A percentile compares a stretch with the other conserved stretches of the same genome.
Evolutionary conservation across 2,888 invertebrate genomes (phyloP).

Genomic region (Empis livida): DNA sequence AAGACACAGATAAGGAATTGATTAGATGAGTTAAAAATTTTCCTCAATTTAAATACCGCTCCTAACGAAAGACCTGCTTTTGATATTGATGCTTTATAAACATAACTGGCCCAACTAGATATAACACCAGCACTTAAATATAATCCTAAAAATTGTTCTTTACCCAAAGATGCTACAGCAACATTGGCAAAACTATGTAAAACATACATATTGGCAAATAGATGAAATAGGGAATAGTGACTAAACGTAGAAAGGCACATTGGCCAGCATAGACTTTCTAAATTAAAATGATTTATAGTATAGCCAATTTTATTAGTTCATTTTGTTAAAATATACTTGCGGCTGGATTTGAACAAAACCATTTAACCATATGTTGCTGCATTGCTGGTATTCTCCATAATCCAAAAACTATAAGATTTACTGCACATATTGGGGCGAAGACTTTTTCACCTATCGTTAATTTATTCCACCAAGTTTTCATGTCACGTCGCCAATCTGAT

Average conservation of each 20-base stretch:
- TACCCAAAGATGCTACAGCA: slow-evolving; percentile 63
- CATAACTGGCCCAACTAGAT: slow-evolving; percentile 72
- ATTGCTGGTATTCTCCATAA: slow-evolving; percentile 67
- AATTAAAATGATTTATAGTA: slow-evolving; percentile 18
- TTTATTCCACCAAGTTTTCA: slow-evolving; percentile 49
- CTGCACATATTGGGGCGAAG: slow-evolving; percentile 64
- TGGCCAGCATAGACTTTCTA: slow-evolving; percentile 65
- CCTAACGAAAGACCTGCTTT: slow-evolving; percentile 74
- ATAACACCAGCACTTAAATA: slow-evolving; percentile 81
- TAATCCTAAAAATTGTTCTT: slow-evolving; percentile 83
- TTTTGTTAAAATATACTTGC: slow-evolving; percentile 44
- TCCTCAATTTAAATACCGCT: slow-evolving; percentile 47
- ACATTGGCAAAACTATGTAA: slow-evolving; percentile 60
- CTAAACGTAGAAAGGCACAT: slow-evolving; percentile 94
- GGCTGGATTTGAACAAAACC: slow-evolving; percentile 73
- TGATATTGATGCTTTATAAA: slow-evolving; percentile 58
- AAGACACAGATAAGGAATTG: slow-evolving; percentile 13
- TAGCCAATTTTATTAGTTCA: not conserved
- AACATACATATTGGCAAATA: slow-evolving; percentile 93
- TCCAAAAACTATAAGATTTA: slow-evolving; percentile 66
- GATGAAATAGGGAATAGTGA: slow-evolving; percentile 75
- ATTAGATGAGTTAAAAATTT: not conserved
- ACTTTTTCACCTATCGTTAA: slow-evolving; percentile 61
- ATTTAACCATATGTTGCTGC: slow-evolving; percentile 62
- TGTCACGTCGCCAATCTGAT: slow-evolving; percentile 18